phyloP scores from a whole-genome alignment of 2,113 vertebrate species.

The Psammodynastes pulverulentus region DNA sequence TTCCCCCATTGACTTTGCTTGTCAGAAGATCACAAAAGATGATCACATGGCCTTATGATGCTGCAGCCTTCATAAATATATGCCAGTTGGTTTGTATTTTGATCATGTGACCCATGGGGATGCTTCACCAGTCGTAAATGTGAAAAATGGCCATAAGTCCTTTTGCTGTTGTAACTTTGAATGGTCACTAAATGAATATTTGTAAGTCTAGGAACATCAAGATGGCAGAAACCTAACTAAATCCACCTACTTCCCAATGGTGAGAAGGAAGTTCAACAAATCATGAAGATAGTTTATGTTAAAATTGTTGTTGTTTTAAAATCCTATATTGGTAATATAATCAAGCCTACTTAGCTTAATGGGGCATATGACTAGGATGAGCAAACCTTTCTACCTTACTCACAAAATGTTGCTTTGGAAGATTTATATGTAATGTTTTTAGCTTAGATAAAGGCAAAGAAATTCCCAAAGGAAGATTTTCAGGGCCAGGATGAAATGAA shows the following conservation, averaged over 20 bases:
- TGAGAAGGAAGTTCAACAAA: neutral
- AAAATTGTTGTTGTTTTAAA: neutral
- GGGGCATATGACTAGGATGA: neutral
- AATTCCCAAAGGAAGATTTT: neutral
- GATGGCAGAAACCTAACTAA: neutral
- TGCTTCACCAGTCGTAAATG: no score
- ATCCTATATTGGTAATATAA: neutral
- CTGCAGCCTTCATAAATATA: no score
- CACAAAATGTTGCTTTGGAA: neutral
- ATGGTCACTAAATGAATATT: no score
- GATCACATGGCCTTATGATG: no score
- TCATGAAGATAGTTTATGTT: neutral
- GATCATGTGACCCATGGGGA: no score
- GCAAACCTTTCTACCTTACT: neutral
- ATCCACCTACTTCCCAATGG: neutral
- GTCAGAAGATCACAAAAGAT: no score
- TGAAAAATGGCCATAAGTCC: no score
- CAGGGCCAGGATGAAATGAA: neutral
- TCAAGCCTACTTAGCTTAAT: neutral
- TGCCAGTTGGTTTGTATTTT: no score
- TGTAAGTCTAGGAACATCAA: neutral
- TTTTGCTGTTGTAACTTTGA: no score
- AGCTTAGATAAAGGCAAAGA: neutral
- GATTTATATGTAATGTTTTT: neutral
- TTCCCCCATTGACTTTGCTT: no score